Base-by-base conservation (phyloP, 2,888 invertebrate species). In the Uropetala carovei region DNA sequence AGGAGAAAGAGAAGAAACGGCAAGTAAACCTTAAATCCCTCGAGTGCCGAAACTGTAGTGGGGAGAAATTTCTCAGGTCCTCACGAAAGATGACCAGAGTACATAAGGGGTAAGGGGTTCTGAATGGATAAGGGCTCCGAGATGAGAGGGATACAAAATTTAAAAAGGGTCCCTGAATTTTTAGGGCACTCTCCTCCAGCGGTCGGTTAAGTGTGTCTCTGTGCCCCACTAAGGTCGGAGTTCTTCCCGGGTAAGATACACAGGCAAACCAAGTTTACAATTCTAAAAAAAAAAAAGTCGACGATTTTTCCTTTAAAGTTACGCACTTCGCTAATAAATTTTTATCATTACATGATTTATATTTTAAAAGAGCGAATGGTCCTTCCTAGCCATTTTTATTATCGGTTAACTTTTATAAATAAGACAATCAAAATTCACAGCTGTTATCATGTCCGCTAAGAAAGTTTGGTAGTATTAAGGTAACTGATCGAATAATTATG, bases 1-100 rank as follows among this genome's bases (percentile, higher is more conserved):
- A 75, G 22, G 75, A 27, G 75, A 22, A 27, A 13, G 75, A 22
- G 14, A n/a, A 64, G 64, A 27, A 27, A 75, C 13, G 75, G 75
- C 75, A 75, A 22, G 75, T 75, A 75, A 75, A 75, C 75, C 75
- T 75, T 75, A 75, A 75, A 75, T 75, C 75, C 75, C 75, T 13
- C 22, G 75, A 75, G 75, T 75, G n/a, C 75, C 75, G 75, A 75
- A 22, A 75, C 22, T 75, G 75, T 75, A 75, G 27, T 27, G 75
- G 43, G 27, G 75, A 75, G 27, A 75, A 75, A 75, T 75, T 75
- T 27, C 75, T 68, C 16, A 18, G 18, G 68, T 68, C 68, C 22
- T 22, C 75, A 13, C 75, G 75, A 75, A 43, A 75, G 75, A 75
- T 75, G 75, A 10, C 75, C 22, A 75, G 75, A 27, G 75, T 27